phyloP scores from a whole-genome alignment of 2,888 invertebrate species.

The Synergus japonicus region DNA sequence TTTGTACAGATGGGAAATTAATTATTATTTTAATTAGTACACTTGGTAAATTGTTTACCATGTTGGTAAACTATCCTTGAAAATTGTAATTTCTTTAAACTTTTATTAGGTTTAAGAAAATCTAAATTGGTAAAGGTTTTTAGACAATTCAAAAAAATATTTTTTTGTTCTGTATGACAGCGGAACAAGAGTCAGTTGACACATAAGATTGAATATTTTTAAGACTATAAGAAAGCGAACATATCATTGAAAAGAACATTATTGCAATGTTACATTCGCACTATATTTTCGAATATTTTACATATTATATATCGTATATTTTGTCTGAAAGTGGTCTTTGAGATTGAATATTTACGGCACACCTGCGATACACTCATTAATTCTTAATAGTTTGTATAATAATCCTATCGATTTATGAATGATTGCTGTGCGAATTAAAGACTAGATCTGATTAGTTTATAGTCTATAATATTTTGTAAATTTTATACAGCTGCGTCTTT shows the following conservation, averaged over 20 bases:
- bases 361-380: conserved; percentile 2
- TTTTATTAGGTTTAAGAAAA: no score
- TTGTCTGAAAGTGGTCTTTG: background rate
- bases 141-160: no score
- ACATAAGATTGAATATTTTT: background rate
- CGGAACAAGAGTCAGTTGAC: background rate
- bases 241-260: background rate
- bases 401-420: background rate
- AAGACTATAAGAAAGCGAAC: background rate
- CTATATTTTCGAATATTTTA: background rate
- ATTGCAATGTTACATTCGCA: no score
- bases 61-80: no score
- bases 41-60: no score
- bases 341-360: background rate
- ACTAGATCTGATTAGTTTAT: background rate
- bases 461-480: background rate
- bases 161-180: no score
- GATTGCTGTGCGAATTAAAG: background rate
- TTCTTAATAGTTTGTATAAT: background rate
- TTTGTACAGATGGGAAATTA: background rate
- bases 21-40: no score
- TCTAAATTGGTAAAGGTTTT: no score
- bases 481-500: background rate
- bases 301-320: background rate
- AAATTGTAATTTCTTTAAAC: no score